These are phyloP conservation scores for Odontocolon sp. DNA, from an alignment of 2,888 invertebrate genomes.

Conservation along the genomic window DNA sequence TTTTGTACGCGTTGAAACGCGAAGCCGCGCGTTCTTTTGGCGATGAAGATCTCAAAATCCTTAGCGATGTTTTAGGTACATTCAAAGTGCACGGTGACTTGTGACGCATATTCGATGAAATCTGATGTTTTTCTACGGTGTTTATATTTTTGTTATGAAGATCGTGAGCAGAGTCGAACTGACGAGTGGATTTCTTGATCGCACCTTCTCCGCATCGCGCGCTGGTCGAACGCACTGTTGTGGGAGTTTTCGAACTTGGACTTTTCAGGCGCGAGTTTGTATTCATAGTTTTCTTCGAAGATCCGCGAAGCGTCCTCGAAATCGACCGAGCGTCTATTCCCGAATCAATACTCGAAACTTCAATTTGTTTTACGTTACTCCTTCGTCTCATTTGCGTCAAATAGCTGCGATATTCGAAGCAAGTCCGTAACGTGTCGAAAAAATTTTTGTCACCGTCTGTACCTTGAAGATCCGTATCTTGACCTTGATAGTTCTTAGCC, in stretches of 20 bases:
- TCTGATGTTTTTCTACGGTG: too few relatives aligned
- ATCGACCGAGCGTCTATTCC: constrained; percentile 39
- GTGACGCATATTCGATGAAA: too few relatives aligned
- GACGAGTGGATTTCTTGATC: neutral
- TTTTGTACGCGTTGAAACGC: neutral
- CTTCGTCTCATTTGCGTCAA: constrained; percentile 52
- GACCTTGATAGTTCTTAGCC: constrained; percentile 47
- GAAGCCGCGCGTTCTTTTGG: neutral
- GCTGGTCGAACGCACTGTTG: neutral
- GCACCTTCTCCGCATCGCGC: neutral
- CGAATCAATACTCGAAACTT: constrained; percentile 42
- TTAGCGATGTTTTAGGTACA: neutral
- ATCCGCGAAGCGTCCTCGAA: constrained; percentile 15
- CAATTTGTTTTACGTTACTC: neutral
- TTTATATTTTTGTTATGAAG: neutral
- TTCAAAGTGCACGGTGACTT: too few relatives aligned
- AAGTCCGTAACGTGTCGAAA: constrained; percentile 68
- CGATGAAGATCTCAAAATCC: constrained; percentile 21
- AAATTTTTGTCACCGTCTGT: constrained; percentile 60
- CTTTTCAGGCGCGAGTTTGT: neutral
- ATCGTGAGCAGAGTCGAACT: neutral
- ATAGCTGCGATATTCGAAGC: constrained; percentile 70
- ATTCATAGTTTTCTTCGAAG: constrained; percentile 32
- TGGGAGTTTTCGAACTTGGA: constrained; percentile 2
- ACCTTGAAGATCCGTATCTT: constrained; percentile 56